Percentiles rank a stretch among this genome's conserved stretches.
Evolutionary conservation across 2,113 vertebrate genomes (phyloP).

Genomic region (Isichthys henryi): DNA sequence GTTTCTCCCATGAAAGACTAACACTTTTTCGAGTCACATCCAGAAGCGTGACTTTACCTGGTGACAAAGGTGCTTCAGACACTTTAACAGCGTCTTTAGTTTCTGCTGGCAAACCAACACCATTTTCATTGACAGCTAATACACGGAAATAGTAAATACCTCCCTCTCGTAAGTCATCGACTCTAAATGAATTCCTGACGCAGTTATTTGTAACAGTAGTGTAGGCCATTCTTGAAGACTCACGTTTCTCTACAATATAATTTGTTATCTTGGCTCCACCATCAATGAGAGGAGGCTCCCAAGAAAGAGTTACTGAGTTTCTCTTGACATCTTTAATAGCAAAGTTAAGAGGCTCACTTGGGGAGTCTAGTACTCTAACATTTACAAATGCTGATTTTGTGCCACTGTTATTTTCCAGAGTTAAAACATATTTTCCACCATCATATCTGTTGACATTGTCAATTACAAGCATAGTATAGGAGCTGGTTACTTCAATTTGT

Average conservation of each 20-base stretch:
- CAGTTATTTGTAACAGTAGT: conserved; percentile 85
- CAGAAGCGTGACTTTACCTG: conserved; percentile 78
- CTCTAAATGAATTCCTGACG: conserved; percentile 80
- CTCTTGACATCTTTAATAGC: conserved; percentile 85
- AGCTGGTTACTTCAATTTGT: conserved; percentile 88
- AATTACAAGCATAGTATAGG: conserved; percentile 92
- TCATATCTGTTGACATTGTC: conserved; percentile 96
- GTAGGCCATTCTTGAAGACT: conserved; percentile 90
- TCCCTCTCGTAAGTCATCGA: conserved; percentile 84
- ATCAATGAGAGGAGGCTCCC: conserved; percentile 94
- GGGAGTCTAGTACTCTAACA: conserved; percentile 92
- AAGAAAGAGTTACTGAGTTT: conserved; percentile 78
- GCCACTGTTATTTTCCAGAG: conserved; percentile 87
- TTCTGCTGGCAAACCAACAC: conserved; percentile 81
- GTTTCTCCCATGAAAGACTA: conserved; percentile 92
- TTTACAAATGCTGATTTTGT: conserved; percentile 94
- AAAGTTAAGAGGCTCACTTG: conserved; percentile 83
- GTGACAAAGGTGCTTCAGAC: conserved; percentile 84
- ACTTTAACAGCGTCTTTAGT: conserved; percentile 79
- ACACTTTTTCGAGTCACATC: conserved; percentile 85
- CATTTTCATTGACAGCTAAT: conserved; percentile 88
- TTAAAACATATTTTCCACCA: conserved; percentile 87
- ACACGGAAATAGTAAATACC: conserved; percentile 90
- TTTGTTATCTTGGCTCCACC: conserved; percentile 94
- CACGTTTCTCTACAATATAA: conserved; percentile 93